Percentiles rank a stretch among this genome's conserved stretches.
Conservation (phyloP, 2,888 invertebrate genomes). For the Xylocampa areola region DNA sequence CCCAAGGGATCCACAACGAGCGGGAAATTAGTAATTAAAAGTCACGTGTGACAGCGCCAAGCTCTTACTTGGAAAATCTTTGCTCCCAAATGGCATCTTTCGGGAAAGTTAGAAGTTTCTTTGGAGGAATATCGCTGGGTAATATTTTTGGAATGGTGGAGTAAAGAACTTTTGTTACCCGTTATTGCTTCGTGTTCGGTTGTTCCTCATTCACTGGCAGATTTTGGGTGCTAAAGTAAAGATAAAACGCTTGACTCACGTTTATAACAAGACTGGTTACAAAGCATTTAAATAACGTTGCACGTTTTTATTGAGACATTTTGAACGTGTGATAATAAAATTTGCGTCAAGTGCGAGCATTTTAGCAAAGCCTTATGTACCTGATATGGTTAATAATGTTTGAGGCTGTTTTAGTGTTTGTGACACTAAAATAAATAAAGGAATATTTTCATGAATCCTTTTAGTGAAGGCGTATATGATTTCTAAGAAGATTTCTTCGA, state of each 20-base stretch:
- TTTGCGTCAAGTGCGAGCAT: background rate
- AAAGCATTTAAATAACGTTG: conserved; percentile 18
- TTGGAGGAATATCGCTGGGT: conserved; percentile 30
- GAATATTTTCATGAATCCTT: no score
- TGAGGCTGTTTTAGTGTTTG: background rate
- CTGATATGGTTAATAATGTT: background rate
- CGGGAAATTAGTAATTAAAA: conserved; percentile 87
- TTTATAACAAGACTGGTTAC: conserved; percentile 26
- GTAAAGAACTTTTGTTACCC: conserved; percentile 17
- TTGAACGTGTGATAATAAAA: background rate
- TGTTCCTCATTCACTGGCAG: conserved; percentile 17
- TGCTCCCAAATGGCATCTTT: conserved; percentile 55
- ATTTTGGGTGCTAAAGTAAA: conserved; percentile 25
- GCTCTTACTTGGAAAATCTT: conserved; percentile 67
- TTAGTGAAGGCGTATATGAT: no score
- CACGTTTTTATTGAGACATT: conserved; percentile 29
- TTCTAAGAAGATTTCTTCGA: no score
- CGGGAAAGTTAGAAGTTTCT: conserved; percentile 42
- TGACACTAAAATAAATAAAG: background rate
- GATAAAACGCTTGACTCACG: conserved; percentile 8
- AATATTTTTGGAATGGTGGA: conserved; percentile 44
- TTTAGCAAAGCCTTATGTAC: background rate
- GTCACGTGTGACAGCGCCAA: conserved; percentile 74
- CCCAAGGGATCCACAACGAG: conserved; percentile 79
- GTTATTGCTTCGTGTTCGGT: conserved; percentile 1